Base-by-base conservation (phyloP, 2,113 vertebrate species). In the Pontoporia blainvillei region DNA sequence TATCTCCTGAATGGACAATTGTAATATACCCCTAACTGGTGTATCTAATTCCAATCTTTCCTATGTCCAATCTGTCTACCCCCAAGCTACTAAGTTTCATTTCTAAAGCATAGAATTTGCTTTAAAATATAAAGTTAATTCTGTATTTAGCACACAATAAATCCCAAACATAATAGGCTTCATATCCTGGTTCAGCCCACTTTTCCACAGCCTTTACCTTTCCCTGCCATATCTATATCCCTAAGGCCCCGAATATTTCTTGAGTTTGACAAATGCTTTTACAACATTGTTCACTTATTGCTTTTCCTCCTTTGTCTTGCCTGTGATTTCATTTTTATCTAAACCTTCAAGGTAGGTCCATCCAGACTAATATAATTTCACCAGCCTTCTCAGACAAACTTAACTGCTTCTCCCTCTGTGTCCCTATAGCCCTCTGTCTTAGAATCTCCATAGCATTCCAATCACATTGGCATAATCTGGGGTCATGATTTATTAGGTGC, bases 341-440 rank as follows among this genome's bases (percentile, higher is more conserved):
- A n/a, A 95, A 49, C 0, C 12, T 93, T 84, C 49, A 91, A 39
- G 27, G 8, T 44, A 39, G 34, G 8, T 44, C 6, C 46, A 49
- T 46, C 10, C 14, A 67, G 6, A 25, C 11, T 64, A 85, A 62
- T 4, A 71, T n/a, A 64, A 91, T 61, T 94, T 76, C 1, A n/a
- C 64, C 54, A 84, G 8, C 5, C 25, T 94, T 86, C 81, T 93
- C 34, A 91, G 59, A 86, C 27, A 59, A 87, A 83, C 54, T 39
- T 71, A 91, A 21, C n/a, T 31, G 3, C 8, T 84, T 76, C 46
- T 73, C 61, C n/a, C 1, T 36, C 20, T 59, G 6, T 86, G 27
- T 78, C 8, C 23, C 34, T 49, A 52, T 49, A 23, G 6, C 7
- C 36, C 17, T 91, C 44, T 18, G 66, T 87, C 54, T 67, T 79